A percentile compares a stretch with the other conserved stretches of the same genome.
These are phyloP conservation scores for Scaptodrosophila lebanonensis DNA, from an alignment of 1,140 invertebrate species.

Conservation along the genomic window DNA sequence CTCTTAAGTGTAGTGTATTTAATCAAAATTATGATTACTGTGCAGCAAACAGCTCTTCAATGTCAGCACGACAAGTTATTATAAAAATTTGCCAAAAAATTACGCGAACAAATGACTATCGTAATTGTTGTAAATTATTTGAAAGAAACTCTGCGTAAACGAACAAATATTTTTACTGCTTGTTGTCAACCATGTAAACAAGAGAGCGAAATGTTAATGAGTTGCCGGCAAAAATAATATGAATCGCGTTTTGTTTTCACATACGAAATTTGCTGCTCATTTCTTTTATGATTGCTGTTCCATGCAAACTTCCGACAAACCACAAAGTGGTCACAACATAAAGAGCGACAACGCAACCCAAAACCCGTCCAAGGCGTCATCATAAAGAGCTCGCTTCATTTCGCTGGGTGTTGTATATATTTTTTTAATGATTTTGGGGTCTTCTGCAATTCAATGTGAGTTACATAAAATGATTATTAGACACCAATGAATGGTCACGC, in stretches of 20 bases:
- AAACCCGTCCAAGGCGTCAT: slow-evolving; percentile 1
- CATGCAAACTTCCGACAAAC: slow-evolving; percentile 50
- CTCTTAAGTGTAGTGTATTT: too few relatives aligned
- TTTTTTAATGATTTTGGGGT: slow-evolving; percentile 8
- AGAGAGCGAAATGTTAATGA: slow-evolving; percentile 44
- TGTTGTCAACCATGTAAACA: slow-evolving; percentile 11
- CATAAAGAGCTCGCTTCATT: slow-evolving; percentile 29
- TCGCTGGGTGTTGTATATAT: slow-evolving; percentile 36
- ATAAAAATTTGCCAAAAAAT: slow-evolving; percentile 12
- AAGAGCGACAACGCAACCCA: not conserved
- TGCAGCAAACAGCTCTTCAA: not conserved
- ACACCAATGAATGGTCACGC: slow-evolving; percentile 37
- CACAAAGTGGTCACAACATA: too few relatives aligned
- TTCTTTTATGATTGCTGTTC: slow-evolving; percentile 7
- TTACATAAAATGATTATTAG: slow-evolving; percentile 69
- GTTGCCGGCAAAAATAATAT: slow-evolving; percentile 26
- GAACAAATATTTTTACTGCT: slow-evolving; percentile 7
- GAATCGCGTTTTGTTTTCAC: slow-evolving; percentile 36
- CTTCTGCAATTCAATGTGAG: slow-evolving; percentile 29
- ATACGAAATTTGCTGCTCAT: slow-evolving; percentile 28
- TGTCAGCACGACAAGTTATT: slow-evolving; percentile 18
- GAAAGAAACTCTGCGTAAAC: slow-evolving; percentile 29
- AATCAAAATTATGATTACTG: too few relatives aligned
- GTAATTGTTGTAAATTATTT: slow-evolving; percentile 57
- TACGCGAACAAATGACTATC: slow-evolving; percentile 11